Evolutionary conservation across 2,888 invertebrate genomes (phyloP).

Genomic region (Neoascia interrupta): DNA sequence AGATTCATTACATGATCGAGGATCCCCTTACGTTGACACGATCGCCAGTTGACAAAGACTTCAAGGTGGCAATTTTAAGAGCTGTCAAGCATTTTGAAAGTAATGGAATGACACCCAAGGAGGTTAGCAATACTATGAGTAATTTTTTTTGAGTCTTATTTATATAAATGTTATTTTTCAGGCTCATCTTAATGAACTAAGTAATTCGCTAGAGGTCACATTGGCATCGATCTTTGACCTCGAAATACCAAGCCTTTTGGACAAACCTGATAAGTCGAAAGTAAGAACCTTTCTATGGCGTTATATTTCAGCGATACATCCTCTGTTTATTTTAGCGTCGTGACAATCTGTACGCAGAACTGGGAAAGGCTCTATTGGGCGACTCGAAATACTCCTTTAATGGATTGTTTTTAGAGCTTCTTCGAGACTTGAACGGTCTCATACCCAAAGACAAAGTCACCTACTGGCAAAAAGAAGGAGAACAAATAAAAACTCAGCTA

Average conservation of each 20-base stretch:
- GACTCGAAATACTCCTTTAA: slow-evolving; percentile 76
- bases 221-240: slow-evolving; percentile 53
- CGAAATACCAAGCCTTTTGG: slow-evolving; percentile 59
- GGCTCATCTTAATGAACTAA: slow-evolving; percentile 43
- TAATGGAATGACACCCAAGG: slow-evolving; percentile 71
- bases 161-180: background rate
- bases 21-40: slow-evolving; percentile 72
- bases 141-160: background rate
- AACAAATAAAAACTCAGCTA: slow-evolving; percentile 71
- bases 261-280: slow-evolving; percentile 55
- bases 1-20: slow-evolving; percentile 75
- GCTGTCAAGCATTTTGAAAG: slow-evolving; percentile 75
- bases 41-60: slow-evolving; percentile 73
- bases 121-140: slow-evolving; percentile 10
- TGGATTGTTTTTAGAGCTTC: slow-evolving; percentile 73
- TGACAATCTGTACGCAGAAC: slow-evolving; percentile 68
- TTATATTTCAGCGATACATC: background rate
- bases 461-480: slow-evolving; percentile 71
- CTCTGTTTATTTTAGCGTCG: slow-evolving; percentile 13
- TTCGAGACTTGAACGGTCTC: slow-evolving; percentile 72
- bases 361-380: slow-evolving; percentile 73
- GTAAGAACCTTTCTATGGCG: slow-evolving; percentile 21
- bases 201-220: slow-evolving; percentile 49
- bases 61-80: slow-evolving; percentile 73
- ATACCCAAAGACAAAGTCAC: slow-evolving; percentile 69